These are phyloP conservation scores for Myrmecobius fasciatus DNA, from an alignment of 2,113 vertebrate species.

Conservation along the genomic window DNA sequence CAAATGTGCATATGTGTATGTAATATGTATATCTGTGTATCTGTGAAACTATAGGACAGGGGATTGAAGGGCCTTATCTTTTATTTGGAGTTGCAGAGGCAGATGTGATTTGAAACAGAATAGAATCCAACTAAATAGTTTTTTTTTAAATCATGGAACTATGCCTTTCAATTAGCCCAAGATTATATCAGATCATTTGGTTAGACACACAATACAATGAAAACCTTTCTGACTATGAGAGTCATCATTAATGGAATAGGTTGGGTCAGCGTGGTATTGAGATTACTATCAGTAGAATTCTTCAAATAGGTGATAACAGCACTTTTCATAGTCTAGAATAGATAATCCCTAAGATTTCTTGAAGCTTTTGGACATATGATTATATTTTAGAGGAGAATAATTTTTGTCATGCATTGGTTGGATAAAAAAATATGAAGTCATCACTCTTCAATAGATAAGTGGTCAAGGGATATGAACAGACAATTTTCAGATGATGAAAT, in stretches of 20 bases:
- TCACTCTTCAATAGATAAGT: too few relatives aligned
- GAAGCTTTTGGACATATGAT: background rate
- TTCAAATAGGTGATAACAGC: background rate
- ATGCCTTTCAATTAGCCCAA: background rate
- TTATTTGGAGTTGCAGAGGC: background rate
- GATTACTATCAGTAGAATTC: background rate
- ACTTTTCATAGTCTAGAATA: background rate
- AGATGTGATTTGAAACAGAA: background rate
- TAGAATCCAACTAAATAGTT: background rate
- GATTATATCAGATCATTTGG: background rate
- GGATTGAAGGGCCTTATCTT: background rate
- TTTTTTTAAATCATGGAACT: background rate
- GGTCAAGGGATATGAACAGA: too few relatives aligned
- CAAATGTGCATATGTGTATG: background rate
- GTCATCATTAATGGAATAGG: background rate
- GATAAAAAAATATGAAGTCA: background rate
- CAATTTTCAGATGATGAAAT: too few relatives aligned
- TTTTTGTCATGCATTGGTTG: background rate
- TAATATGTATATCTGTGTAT: too few relatives aligned
- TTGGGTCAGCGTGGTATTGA: background rate
- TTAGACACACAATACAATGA: background rate
- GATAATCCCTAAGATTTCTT: background rate
- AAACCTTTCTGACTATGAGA: background rate
- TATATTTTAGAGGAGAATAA: background rate
- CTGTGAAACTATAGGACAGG: background rate